phyloP scores from a whole-genome alignment of 2,888 invertebrate species.

The Hedychridium roseum region DNA sequence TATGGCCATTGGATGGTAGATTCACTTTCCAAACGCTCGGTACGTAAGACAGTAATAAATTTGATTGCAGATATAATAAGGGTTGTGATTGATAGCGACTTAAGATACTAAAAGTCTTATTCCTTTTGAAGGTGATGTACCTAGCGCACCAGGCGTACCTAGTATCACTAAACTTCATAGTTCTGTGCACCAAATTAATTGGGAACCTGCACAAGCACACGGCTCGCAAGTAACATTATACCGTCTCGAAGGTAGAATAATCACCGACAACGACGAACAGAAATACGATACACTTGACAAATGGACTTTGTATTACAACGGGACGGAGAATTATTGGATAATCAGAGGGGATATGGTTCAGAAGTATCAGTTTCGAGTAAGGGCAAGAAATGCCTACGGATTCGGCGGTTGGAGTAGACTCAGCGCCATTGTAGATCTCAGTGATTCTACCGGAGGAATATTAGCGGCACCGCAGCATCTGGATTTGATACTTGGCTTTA shows the following conservation, averaged over 20 bases:
- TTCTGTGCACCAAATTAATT: conserved; percentile 80
- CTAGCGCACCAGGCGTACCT: conserved; percentile 80
- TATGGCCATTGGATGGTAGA: conserved; percentile 77
- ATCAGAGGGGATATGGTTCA: conserved; percentile 69
- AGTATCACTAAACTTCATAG: conserved; percentile 77
- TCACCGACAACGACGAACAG: conserved; percentile 38
- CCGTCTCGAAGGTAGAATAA: conserved; percentile 74
- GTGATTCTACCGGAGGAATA: conserved; percentile 61
- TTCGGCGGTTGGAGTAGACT: conserved; percentile 80
- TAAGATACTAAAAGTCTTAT: too few species aligned
- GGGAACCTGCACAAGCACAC: conserved; percentile 81
- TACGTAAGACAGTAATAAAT: conserved; percentile 52
- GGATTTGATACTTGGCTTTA: conserved; percentile 71
- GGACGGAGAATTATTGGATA: conserved; percentile 84
- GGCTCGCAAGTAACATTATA: conserved; percentile 80
- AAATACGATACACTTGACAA: conserved; percentile 29
- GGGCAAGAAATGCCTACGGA: conserved; percentile 82
- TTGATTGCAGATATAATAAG: background rate
- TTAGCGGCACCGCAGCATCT: conserved; percentile 66
- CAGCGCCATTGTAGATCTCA: conserved; percentile 71
- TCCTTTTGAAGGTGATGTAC: conserved; percentile 72
- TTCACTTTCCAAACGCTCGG: conserved; percentile 81
- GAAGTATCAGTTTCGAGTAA: conserved; percentile 77
- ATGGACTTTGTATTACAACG: conserved; percentile 78
- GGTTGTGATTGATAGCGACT: too few species aligned